Conservation (phyloP, 2,888 invertebrate species). For the Eucera pruinosa region DNA sequence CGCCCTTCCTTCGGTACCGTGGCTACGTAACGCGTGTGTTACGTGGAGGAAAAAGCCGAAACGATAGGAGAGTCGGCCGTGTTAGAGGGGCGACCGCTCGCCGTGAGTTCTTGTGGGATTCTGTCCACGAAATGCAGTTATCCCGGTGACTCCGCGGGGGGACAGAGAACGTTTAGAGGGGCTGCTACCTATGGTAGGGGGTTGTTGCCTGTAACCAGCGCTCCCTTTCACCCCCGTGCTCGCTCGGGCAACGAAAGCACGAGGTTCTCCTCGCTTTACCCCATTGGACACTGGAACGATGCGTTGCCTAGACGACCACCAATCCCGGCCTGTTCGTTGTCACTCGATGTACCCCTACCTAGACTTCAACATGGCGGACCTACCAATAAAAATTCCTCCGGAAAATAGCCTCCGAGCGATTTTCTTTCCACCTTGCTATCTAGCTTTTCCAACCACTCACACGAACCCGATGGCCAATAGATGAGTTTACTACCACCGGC, state of each 20-base stretch:
- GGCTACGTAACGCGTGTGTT: slow-evolving; percentile 53
- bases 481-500: slow-evolving; percentile 10
- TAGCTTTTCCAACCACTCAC: slow-evolving; percentile 66
- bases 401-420: slow-evolving; percentile 83
- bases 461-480: slow-evolving; percentile 22
- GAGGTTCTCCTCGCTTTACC: slow-evolving; percentile 43
- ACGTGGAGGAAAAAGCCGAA: slow-evolving; percentile 67
- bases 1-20: slow-evolving; percentile 54
- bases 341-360: slow-evolving; percentile 62
- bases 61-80: slow-evolving; percentile 67
- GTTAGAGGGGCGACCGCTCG: slow-evolving; percentile 78
- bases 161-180: slow-evolving; percentile 64
- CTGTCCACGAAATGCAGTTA: slow-evolving; percentile 84
- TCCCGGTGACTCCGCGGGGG: slow-evolving; percentile 80
- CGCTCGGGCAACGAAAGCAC: slow-evolving; percentile 46
- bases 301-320: slow-evolving; percentile 83
- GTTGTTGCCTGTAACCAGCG: slow-evolving; percentile 58
- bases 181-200: slow-evolving; percentile 58
- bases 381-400: slow-evolving; percentile 83
- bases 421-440: slow-evolving; percentile 74
- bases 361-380: slow-evolving; percentile 78
- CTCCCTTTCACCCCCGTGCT: slow-evolving; percentile 48
- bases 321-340: slow-evolving; percentile 78
- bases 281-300: slow-evolving; percentile 82
- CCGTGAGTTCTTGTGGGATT: slow-evolving; percentile 84